These are phyloP conservation scores for Chouioia cunea DNA, from an alignment of 2,888 invertebrate species.

Conservation along the genomic window DNA sequence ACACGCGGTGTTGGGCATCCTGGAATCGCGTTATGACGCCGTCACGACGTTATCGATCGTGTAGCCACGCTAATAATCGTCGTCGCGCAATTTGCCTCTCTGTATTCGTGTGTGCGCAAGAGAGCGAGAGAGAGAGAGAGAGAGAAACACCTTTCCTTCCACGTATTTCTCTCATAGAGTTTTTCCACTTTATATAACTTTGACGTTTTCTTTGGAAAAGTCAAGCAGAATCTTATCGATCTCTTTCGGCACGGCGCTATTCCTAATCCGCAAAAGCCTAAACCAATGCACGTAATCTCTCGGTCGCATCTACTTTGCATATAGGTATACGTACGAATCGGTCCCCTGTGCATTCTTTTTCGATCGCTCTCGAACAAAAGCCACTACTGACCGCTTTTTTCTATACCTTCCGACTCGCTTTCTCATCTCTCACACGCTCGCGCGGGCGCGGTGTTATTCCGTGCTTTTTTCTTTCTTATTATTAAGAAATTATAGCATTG, in stretches of 20 bases:
- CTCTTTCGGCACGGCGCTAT: too few relatives aligned
- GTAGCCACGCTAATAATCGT: conserved; percentile 11
- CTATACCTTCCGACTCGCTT: conserved; percentile 25
- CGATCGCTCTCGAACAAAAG: conserved; percentile 28
- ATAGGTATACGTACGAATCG: not conserved
- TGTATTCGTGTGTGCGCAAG: not conserved
- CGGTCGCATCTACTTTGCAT: conserved; percentile 16
- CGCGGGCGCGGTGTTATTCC: not conserved
- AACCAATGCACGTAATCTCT: not conserved
- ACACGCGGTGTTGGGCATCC: conserved; percentile 12
- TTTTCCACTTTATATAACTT: too few relatives aligned
- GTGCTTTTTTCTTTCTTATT: conserved; percentile 44
- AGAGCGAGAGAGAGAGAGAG: not conserved
- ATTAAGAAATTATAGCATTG: conserved; percentile 43
- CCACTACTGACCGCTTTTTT: not conserved
- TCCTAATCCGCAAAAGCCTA: too few relatives aligned
- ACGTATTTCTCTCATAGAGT: too few relatives aligned
- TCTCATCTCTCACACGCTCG: conserved; percentile 11
- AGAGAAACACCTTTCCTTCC: too few relatives aligned
- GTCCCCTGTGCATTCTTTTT: not conserved
- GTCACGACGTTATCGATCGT: conserved; percentile 24
- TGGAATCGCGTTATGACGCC: conserved; percentile 20
- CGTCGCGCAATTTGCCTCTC: not conserved
- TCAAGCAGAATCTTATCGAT: too few relatives aligned
- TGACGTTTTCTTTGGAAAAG: too few relatives aligned